Evolutionary conservation across 1,140 invertebrate species (phyloP), one percentile per base, ranked within the genome.

Genomic region (Zaprionus inermis): DNA sequence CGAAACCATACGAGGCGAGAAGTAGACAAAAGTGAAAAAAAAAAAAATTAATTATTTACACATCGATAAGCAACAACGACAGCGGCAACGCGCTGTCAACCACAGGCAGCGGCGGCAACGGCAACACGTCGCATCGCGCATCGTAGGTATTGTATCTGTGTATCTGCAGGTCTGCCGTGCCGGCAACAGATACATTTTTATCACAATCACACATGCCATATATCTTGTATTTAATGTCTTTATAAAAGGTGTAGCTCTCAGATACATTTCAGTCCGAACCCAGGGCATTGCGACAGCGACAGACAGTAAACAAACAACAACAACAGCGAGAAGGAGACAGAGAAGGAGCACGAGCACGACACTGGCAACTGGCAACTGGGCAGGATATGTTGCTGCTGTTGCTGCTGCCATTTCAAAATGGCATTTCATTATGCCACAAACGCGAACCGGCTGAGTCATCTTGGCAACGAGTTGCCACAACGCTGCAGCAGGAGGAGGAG

Each of bases 11-110:
- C 10, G 16, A 49, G 18, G 44, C 18, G 5, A 67, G 63, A 58
- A 71, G 67, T 57, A 68, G 60, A 60, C n/a, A 61, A 61, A 57
- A 28, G 24, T 28, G 24, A 54, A 64, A 72, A 90, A 59, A 72
- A 90, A 59, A 78, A 90, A 80, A 81, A 71, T 81, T 81, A 78
- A 88, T 88, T 91, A 91, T 91, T 91, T 91, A 91, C 90, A 86
- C 80, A 69, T 88, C 82, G 90, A 91, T 91, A 91, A 91, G 82
- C 85, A 91, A 32, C 51, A 20, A 34, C 30, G 10, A 20, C 32
- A 16, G 30, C 22, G 16, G 18, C 59, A 46, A n/a, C 57, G 28
- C 44, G 51, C 76, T 83, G 81, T 86, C 81, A 85, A 86, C 81
- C 81, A 85, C 81, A 85, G 34, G 58, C 28, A 5, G 24, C 24